A percentile compares a stretch with the other conserved stretches of the same genome.
Conservation (phyloP, 2,797 vertebrate species). For the Acrossocheilus wenchowensis region DNA sequence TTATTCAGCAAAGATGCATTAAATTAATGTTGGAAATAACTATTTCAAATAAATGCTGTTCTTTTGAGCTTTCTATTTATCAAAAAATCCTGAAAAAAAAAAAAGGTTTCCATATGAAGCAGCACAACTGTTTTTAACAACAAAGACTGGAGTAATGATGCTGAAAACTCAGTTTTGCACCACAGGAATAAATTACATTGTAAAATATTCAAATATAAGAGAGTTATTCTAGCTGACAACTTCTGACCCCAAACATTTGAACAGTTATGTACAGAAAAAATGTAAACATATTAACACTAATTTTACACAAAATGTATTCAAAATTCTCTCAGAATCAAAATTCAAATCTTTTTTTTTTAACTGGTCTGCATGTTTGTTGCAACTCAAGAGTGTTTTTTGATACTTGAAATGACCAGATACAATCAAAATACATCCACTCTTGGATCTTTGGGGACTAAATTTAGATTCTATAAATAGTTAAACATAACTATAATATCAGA, state of each 20-base stretch:
- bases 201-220: not conserved
- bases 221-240: not conserved
- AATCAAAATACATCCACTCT: not conserved
- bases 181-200: not conserved
- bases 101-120: too few relatives aligned
- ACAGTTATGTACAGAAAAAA: not conserved
- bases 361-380: too few relatives aligned
- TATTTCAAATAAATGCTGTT: not conserved
- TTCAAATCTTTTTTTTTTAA: too few relatives aligned
- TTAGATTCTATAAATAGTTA: not conserved
- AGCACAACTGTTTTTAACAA: not conserved
- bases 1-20: not conserved
- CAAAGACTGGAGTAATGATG: not conserved
- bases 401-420: too few relatives aligned
- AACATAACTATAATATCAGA: too few relatives aligned
- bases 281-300: not conserved
- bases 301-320: not conserved
- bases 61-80: not conserved
- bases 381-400: too few relatives aligned
- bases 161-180: not conserved
- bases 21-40: not conserved
- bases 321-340: not conserved
- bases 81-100: not conserved
- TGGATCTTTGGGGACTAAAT: not conserved
- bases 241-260: not conserved